A percentile compares a stretch with the other conserved stretches of the same genome.
Conservation (phyloP, 2,888 invertebrate genomes). For the Polyommatus iphigenia region DNA sequence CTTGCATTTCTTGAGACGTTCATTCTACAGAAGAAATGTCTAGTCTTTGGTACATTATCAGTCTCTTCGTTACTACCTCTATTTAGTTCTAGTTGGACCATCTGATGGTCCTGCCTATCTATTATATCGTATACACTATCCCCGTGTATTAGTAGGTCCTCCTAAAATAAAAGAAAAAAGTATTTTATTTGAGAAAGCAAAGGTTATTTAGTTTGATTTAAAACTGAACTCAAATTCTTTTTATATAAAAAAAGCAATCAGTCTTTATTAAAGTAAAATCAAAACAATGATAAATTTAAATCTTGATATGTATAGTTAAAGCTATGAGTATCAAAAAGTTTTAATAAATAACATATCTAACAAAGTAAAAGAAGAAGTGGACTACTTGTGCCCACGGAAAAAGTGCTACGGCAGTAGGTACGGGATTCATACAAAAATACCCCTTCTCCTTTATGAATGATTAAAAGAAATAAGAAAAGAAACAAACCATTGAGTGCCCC, state of each 20-base stretch:
- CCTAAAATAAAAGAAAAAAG: slow-evolving; percentile 81
- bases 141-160: slow-evolving; percentile 98
- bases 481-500: slow-evolving; percentile 97
- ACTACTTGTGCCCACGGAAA: not conserved
- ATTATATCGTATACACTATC: slow-evolving; percentile 99
- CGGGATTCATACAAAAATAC: not conserved
- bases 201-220: no score
- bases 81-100: slow-evolving; percentile 95
- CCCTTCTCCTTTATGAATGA: not conserved
- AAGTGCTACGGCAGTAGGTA: not conserved
- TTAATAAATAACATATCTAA: no score
- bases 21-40: slow-evolving; percentile 98
- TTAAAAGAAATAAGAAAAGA: not conserved
- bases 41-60: slow-evolving; percentile 79
- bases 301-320: no score
- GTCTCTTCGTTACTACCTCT: slow-evolving; percentile 76
- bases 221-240: not conserved
- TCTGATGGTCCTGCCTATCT: slow-evolving; percentile 98
- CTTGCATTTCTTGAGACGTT: slow-evolving; percentile 98
- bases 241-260: no score
- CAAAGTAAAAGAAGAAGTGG: not conserved
- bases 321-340: no score
- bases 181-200: not conserved
- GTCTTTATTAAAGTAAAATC: no score
- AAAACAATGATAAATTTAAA: no score